Conservation (phyloP, 1,140 invertebrate genomes). For the Zaprionus davidi region DNA sequence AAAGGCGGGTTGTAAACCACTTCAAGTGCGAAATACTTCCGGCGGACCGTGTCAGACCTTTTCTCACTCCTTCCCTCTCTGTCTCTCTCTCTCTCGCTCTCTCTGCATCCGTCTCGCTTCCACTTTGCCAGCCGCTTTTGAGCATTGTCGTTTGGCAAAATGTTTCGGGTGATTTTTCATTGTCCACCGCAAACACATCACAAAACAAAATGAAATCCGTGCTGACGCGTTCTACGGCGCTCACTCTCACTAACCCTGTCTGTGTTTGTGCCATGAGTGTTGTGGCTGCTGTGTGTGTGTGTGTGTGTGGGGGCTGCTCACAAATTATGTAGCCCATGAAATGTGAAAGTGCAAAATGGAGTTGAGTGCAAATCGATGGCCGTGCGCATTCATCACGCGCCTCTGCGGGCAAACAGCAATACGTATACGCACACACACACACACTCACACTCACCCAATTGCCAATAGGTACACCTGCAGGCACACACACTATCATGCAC, state of each 20-base stretch:
- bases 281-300: neutral
- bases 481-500: slow-evolving; percentile 12
- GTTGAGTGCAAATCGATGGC: slow-evolving; percentile 81
- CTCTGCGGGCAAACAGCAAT: slow-evolving; percentile 28
- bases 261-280: slow-evolving; percentile 4
- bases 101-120: neutral
- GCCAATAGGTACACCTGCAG: slow-evolving; percentile 14
- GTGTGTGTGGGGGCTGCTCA: slow-evolving; percentile 19
- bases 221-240: slow-evolving; percentile 36
- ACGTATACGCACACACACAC: slow-evolving; percentile 22
- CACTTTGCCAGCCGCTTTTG: slow-evolving; percentile 15
- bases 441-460: slow-evolving; percentile 23
- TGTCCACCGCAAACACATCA: slow-evolving; percentile 72
- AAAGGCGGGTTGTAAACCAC: slow-evolving; percentile 23
- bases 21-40: slow-evolving; percentile 73
- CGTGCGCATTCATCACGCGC: slow-evolving; percentile 72
- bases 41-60: slow-evolving; percentile 37
- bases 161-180: slow-evolving; percentile 79
- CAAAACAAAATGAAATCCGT: slow-evolving; percentile 74
- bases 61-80: neutral
- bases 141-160: slow-evolving; percentile 38
- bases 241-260: neutral
- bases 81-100: neutral
- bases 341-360: slow-evolving; percentile 78
- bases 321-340: slow-evolving; percentile 70